Evolutionary conservation across 2,113 vertebrate genomes (phyloP), one percentile per base, ranked within the genome.

Genomic region (Phalacrocorax aristotelis): DNA sequence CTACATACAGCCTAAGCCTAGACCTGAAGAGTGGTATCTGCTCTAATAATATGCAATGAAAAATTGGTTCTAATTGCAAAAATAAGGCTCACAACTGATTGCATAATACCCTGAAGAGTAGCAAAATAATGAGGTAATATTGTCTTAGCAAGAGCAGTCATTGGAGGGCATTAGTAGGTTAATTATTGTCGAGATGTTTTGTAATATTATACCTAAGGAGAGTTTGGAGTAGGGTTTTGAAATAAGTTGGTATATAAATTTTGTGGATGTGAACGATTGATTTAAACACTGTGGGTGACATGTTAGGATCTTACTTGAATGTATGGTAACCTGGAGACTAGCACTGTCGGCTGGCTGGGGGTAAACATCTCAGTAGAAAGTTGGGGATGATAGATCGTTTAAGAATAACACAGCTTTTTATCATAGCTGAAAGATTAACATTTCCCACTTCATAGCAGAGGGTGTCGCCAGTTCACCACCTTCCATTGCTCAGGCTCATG

Each of bases 401-500:
- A 51, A 84, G 34, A 58, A 21, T 3, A 58, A 46, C 2, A 20
- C 48, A 26, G 2, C 77, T 72, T 34, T 97, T 96, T 27, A 60
- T 86, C 69, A 91, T 44, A n/a, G 15, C 12, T 32, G 38, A 74
- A 26, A 98, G 96, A 69, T 93, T 6, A 69, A 72, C 83, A 57
- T 98, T 85, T 90, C 85, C 68, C 65, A 2, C 29, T 84, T 95
- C n/a, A 9, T 8, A 34, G 20, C 84, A 60, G 52, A 91, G 20
- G 66, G 62, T 44, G 44, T 52, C 27, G 58, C 48, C 32, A n/a
- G n/a, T 15, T 48, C 5, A 10, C 42, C 7, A 17, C 93, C 88
- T 10, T 11, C n/a, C 7, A 55, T 98, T 38, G 66, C 97, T 60
- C 97, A 96, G 90, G 96, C 96, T 25, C 97, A 96, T 21, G 97